A percentile compares a stretch with the other conserved stretches of the same genome.
Conservation (phyloP, 2,888 invertebrate genomes). For the Acanthoscelides obtectus region DNA sequence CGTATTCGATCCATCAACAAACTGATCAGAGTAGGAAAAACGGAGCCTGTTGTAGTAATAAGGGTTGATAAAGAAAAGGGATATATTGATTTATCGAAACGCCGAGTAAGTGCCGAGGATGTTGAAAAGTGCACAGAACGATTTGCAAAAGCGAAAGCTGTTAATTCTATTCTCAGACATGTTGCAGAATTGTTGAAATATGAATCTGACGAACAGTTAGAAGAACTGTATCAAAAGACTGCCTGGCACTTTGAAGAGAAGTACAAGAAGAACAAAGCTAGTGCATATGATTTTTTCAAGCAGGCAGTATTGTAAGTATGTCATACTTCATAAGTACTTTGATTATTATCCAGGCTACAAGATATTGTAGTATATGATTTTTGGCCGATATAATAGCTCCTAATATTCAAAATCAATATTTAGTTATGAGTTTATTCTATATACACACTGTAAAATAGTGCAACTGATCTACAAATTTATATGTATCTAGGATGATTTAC, state of each 20-base stretch:
- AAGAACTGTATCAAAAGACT: slow-evolving; percentile 91
- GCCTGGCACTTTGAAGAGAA: slow-evolving; percentile 99
- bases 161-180: slow-evolving; percentile 95
- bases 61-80: slow-evolving; percentile 99
- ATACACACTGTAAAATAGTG: too few species aligned
- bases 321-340: slow-evolving; percentile 1
- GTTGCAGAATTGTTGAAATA: slow-evolving; percentile 93
- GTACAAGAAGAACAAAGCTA: slow-evolving; percentile 90
- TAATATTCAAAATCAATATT: too few species aligned
- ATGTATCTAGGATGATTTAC: too few species aligned
- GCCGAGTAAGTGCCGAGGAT: slow-evolving; percentile 97
- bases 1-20: slow-evolving; percentile 99
- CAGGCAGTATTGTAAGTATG: slow-evolving; percentile 69
- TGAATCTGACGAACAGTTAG: slow-evolving; percentile 86
- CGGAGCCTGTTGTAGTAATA: slow-evolving; percentile 98
- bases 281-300: slow-evolving; percentile 97
- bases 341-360: background rate
- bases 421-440: too few species aligned
- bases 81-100: slow-evolving; percentile 99
- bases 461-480: too few species aligned
- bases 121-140: slow-evolving; percentile 97
- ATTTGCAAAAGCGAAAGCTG: slow-evolving; percentile 97
- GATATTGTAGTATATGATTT: slow-evolving; percentile 3
- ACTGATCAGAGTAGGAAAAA: slow-evolving; percentile 96
- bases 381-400: too few species aligned